Conservation (phyloP, 2,113 vertebrate species). For the Cephalophus harveyi region DNA sequence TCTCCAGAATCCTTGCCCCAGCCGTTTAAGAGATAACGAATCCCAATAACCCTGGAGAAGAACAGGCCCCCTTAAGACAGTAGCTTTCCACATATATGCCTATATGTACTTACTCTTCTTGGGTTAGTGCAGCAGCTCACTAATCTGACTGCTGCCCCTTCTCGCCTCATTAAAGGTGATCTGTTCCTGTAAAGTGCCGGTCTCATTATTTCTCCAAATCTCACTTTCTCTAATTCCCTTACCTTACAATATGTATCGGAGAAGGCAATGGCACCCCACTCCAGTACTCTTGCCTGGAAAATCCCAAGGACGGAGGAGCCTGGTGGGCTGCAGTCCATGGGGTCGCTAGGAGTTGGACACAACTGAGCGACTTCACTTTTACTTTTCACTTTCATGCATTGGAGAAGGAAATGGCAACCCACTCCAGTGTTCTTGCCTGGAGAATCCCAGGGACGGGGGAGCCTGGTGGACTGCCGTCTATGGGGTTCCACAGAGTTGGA, state of each 20-base stretch:
- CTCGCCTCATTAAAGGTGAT: background rate
- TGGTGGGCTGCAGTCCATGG: too few species aligned
- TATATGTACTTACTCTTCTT: background rate
- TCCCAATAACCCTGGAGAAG: background rate
- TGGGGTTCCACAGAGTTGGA: too few species aligned
- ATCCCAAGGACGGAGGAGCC: too few species aligned
- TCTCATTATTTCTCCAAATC: background rate
- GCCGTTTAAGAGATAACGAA: background rate
- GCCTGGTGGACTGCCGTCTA: too few species aligned
- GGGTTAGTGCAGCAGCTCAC: background rate
- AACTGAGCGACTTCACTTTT: too few species aligned
- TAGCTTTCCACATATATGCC: background rate
- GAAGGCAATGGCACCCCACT: too few species aligned
- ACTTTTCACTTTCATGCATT: too few species aligned
- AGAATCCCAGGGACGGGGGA: too few species aligned
- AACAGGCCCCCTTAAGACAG: background rate
- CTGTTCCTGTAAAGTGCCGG: background rate
- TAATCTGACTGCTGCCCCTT: background rate
- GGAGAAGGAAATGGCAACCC: too few species aligned
- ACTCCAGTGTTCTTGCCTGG: too few species aligned
- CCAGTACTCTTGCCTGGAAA: too few species aligned
- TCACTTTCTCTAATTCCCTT: background rate
- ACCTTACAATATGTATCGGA: background rate
- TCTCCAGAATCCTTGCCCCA: background rate
- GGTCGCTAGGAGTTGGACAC: too few species aligned